Evolutionary conservation across 2,797 vertebrate genomes (phyloP).

Genomic region (Argentina silus): DNA sequence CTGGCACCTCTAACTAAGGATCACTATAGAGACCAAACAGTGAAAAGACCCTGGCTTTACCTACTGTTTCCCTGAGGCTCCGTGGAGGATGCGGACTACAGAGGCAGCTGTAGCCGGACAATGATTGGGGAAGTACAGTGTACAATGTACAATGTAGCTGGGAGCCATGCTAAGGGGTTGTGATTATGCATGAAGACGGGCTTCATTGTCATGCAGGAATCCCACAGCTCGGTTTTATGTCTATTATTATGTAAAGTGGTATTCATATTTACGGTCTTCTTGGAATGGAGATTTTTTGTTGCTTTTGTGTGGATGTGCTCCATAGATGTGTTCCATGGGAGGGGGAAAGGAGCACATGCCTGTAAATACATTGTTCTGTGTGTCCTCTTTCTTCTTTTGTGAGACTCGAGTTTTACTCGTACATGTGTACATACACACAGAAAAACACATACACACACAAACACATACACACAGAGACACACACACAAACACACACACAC

Average conservation of each 20-base stretch:
- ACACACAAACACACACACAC: conserved; percentile 9
- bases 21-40: conserved; percentile 9
- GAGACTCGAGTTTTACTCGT: neutral
- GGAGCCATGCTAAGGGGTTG: conserved; percentile 24
- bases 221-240: conserved; percentile 46
- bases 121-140: conserved; percentile 50
- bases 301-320: conserved; percentile 46
- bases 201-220: conserved; percentile 74
- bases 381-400: conserved; percentile 8
- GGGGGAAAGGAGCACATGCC: conserved; percentile 27
- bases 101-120: conserved; percentile 22
- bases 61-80: conserved; percentile 40
- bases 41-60: conserved; percentile 2
- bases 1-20: conserved; percentile 28
- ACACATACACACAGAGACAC: neutral
- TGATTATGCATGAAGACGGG: conserved; percentile 51
- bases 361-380: conserved; percentile 35
- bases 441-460: neutral
- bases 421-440: neutral
- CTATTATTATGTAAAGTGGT: conserved; percentile 74
- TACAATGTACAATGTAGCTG: conserved; percentile 38
- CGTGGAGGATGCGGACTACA: conserved; percentile 21
- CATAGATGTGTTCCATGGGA: neutral
- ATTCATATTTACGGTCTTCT: conserved; percentile 58
- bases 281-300: conserved; percentile 31